These are phyloP conservation scores for Augochlora pura DNA, from an alignment of 1,140 invertebrate genomes.

Conservation along the genomic window DNA sequence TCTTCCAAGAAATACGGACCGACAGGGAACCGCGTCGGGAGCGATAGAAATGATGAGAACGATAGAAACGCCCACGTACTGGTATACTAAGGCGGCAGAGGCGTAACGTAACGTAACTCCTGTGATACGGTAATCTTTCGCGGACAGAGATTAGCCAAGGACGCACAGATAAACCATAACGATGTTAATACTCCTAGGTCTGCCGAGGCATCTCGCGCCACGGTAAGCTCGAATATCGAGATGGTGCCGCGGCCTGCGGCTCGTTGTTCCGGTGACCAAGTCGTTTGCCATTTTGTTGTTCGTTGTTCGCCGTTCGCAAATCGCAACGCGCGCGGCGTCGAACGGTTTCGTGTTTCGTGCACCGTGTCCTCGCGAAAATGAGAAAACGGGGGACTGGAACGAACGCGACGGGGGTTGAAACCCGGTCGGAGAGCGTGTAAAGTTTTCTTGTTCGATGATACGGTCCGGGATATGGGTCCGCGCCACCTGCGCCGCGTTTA, in stretches of 20 bases:
- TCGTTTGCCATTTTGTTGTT: background rate
- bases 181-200: slow-evolving; percentile 64
- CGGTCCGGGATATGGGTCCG: background rate
- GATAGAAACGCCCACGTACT: slow-evolving; percentile 34
- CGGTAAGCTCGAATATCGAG: background rate
- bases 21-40: background rate
- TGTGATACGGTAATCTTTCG: slow-evolving; percentile 75
- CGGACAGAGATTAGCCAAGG: slow-evolving; percentile 78
- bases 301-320: too few species aligned
- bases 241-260: background rate
- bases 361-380: too few species aligned
- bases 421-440: background rate
- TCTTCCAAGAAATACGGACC: background rate
- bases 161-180: slow-evolving; percentile 76
- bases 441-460: background rate
- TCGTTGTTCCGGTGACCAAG: background rate
- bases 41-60: slow-evolving; percentile 13
- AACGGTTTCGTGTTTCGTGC: too few species aligned
- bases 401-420: background rate
- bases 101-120: slow-evolving; percentile 57
- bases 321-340: too few species aligned
- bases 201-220: background rate
- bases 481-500: slow-evolving; percentile 41
- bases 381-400: too few species aligned
- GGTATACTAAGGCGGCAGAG: slow-evolving; percentile 8